Conservation (phyloP, 2,113 vertebrate genomes). For the Dromiciops gliroides region DNA sequence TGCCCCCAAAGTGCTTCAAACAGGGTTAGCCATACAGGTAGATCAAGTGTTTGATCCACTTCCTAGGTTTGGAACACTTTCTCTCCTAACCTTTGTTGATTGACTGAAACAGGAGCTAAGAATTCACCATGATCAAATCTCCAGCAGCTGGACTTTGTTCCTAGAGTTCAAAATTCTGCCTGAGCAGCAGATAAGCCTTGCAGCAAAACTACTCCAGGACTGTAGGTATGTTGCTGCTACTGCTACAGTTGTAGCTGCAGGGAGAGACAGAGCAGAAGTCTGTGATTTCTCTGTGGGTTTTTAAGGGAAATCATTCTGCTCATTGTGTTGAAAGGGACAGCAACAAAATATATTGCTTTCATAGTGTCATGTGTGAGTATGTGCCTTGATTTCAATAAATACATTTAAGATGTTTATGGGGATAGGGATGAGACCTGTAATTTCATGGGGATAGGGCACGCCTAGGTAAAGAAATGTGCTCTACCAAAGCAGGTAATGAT, state of each 20-base stretch:
- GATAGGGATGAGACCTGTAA: background rate
- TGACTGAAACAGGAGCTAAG: background rate
- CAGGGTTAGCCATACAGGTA: background rate
- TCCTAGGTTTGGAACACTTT: background rate
- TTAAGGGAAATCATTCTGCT: background rate
- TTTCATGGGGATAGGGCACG: background rate
- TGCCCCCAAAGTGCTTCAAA: background rate
- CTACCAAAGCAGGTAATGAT: background rate
- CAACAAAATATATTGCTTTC: background rate
- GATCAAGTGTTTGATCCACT: background rate
- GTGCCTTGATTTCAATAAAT: background rate
- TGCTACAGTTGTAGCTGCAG: too few relatives aligned
- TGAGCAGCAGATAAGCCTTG: background rate
- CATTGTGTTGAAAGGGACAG: background rate
- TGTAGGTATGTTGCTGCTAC: too few relatives aligned
- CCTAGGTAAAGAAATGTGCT: background rate
- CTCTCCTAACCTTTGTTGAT: background rate
- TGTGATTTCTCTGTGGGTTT: background rate
- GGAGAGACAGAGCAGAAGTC: background rate
- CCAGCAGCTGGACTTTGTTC: background rate
- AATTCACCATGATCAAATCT: too few relatives aligned
- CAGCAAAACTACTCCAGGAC: background rate
- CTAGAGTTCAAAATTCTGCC: rapidly evolving
- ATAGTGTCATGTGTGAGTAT: too few relatives aligned
- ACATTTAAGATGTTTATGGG: background rate